Conservation (phyloP, 2,888 invertebrate genomes). For the Gibbula magus region DNA sequence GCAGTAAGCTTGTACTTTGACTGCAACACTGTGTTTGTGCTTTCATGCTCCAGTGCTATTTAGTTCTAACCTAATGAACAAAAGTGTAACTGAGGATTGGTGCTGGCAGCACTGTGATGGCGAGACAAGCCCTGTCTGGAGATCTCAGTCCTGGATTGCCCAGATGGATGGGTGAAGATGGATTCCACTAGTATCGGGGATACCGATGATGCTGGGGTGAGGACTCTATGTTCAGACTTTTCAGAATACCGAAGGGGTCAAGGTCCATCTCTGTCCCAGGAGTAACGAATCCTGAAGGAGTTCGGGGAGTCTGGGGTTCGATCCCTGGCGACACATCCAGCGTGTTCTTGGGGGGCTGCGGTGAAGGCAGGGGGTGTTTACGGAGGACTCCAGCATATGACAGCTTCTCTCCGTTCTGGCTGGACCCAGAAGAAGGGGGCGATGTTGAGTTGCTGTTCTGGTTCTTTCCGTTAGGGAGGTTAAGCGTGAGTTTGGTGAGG, state of each 20-base stretch:
- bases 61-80: no score
- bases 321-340: constrained; percentile 48
- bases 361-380: constrained; percentile 40
- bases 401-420: constrained; percentile 28
- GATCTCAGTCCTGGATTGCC: no score
- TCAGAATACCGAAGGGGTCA: constrained; percentile 68
- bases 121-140: no score
- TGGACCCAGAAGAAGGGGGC: constrained; percentile 7
- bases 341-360: constrained; percentile 16
- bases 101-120: no score
- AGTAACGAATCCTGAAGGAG: constrained; percentile 64
- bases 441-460: constrained; percentile 33
- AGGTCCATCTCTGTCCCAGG: constrained; percentile 61
- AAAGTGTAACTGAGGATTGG: no score
- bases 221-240: constrained; percentile 66
- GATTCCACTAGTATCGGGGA: neutral
- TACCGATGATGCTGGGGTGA: constrained; percentile 34
- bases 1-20: no score
- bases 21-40: no score
- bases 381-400: constrained; percentile 54
- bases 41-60: no score
- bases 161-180: no score
- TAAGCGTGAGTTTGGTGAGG: constrained; percentile 29
- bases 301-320: constrained; percentile 65
- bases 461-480: constrained; percentile 25